Evolutionary conservation across 2,888 invertebrate genomes (phyloP), one percentile per base, ranked within the genome.

Genomic region (Beris chalybata): DNA sequence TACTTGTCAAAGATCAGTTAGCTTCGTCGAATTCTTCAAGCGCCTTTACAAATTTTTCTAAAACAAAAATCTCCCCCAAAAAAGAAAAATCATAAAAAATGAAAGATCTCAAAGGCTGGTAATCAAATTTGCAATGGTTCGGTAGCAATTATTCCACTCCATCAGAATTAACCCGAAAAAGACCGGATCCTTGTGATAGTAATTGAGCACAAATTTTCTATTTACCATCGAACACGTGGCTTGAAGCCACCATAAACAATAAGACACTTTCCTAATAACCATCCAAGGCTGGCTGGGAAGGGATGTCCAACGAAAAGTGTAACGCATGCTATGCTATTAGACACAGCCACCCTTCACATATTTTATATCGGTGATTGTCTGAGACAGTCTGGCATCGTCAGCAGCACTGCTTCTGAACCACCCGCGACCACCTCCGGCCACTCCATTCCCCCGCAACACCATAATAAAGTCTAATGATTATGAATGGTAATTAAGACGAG

Each of bases 401-500:
- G 9, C 11, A 9, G 1, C 44, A 9, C 44, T 3, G 9, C 2
- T 44, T 44, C 44, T 44, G n/a, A 22, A 13, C 15, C 5, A 13
- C 38, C 31, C 22, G 55, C 55, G 22, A 22, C 22, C 22, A 61
- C 38, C 59, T 22, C 48, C n/a, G n/a, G n/a, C n/a, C 13, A 61
- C 13, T 32, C 13, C 58, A 29, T 45, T 30, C 47, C 31, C 32
- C 32, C 22, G 38, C 13, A 31, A 54, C 48, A 44, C 45, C 54
- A 50, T 64, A 64, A 64, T 66, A 64, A 64, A 69, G 38, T 50
- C 66, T 66, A 66, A 69, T 56, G 69, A 69, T 69, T 69, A 69
- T 69, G 69, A 69, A 69, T 69, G 66, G 69, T 64, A 69, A 69
- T 69, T 69, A 69, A 68, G 69, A 66, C 48, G 66, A 66, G 64